These are phyloP conservation scores for Pempheris klunzingeri DNA, from an alignment of 2,797 vertebrate species.

Conservation along the genomic window DNA sequence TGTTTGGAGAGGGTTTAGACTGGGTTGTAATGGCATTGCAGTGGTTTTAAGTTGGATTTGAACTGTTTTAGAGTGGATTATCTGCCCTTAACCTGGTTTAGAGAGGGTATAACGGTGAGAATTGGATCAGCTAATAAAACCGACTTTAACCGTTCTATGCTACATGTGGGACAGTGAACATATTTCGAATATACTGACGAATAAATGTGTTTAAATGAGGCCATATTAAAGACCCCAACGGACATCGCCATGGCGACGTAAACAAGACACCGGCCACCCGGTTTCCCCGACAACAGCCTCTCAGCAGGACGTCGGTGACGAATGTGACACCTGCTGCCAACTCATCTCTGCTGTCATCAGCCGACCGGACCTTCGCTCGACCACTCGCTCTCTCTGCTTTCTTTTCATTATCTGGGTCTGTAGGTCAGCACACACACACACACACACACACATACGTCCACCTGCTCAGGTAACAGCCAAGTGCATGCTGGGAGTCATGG, in stretches of 20 bases:
- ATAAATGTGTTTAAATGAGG: neutral
- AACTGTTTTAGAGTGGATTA: too few species aligned
- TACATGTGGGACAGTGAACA: too few species aligned
- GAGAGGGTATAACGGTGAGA: neutral
- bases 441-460: too few species aligned
- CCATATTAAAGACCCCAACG: neutral
- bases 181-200: neutral
- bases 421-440: slow-evolving; percentile 18
- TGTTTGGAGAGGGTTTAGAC: too few species aligned
- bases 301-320: neutral
- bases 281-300: slow-evolving; percentile 1
- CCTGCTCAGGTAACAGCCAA: slow-evolving; percentile 56
- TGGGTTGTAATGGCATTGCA: too few species aligned
- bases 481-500: slow-evolving; percentile 37
- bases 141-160: too few species aligned
- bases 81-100: too few species aligned
- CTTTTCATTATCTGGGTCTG: slow-evolving; percentile 33
- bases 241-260: neutral
- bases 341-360: slow-evolving; percentile 22
- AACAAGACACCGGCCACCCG: neutral
- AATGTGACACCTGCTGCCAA: slow-evolving; percentile 24
- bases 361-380: neutral
- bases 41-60: too few species aligned
- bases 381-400: slow-evolving; percentile 1
- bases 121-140: too few species aligned